Evolutionary conservation across 2,797 vertebrate genomes (phyloP), one percentile per base, ranked within the genome.

Genomic region (Hypotaenidia philippensis): DNA sequence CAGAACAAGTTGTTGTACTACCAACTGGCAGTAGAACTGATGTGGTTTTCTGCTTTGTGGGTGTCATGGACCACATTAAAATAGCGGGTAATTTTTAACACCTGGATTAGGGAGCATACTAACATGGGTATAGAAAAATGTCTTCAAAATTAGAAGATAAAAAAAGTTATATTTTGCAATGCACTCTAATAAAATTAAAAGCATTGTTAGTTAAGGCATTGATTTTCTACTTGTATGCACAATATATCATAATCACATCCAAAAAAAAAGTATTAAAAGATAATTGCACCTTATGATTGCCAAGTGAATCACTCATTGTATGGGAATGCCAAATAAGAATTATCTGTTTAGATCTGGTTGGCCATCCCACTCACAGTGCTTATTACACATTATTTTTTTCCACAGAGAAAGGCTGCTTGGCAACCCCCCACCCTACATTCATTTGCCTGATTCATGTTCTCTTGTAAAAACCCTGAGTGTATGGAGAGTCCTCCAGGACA

Each of bases 341-440:
- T 79, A 87, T 52, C 47, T 26, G 9, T 82, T 95, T 76, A 86
- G 49, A 20, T 82, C 31, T 72, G 22, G 11, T 40, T 90, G 52
- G 70, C 3, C 1, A 41, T 84, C 59, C 59, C 50, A 74, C 66
- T 90, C 70, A 52, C 34, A 49, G 22, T 41, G 31, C 7, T 88
- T 76, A 87, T 91, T 84, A 47, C 27, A 87, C 26, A 23, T 72
- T 84, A 63, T 84, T 90, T 93, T 91, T 83, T 84, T 65, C 63
- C 52, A 40, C 11, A 61, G 41, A 63, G 49, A 90, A 44, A 49
- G 0, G 2, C 10, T 84, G 18, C 63, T 88, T 89, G 49, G 71
- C 49, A 55, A 50, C 41, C 18, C 41, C 41, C 41, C 41, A 16
- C 41, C 41, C 41, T n/a, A 22, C 47, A 55, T 60, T 82, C 8